A percentile compares a stretch with the other conserved stretches of the same genome.
Evolutionary conservation across 2,113 vertebrate genomes (phyloP).

Genomic region (Nyctibius bracteatus): DNA sequence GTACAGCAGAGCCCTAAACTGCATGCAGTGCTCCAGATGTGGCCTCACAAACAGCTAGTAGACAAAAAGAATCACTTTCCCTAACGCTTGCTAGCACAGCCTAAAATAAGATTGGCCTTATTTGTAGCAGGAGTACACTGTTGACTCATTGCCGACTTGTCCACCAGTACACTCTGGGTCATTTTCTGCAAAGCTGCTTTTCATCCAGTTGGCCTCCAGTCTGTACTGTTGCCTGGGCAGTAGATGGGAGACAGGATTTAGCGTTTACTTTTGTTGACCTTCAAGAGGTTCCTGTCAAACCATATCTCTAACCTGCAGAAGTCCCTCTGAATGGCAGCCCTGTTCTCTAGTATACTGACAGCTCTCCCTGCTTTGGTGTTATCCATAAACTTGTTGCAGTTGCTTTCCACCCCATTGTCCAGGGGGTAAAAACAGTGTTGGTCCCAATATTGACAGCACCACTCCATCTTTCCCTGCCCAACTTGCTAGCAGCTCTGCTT

Average conservation of each 20-base stretch:
- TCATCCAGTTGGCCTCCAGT: background rate
- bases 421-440: background rate
- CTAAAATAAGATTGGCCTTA: background rate
- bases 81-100: background rate
- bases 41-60: no score
- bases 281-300: background rate
- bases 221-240: background rate
- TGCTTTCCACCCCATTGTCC: background rate
- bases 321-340: background rate
- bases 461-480: accelerated
- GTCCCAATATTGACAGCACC: background rate
- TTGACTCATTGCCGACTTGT: background rate
- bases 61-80: background rate
- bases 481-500: background rate
- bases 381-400: background rate
- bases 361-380: background rate
- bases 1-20: background rate
- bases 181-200: background rate
- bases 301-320: background rate
- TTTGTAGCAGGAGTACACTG: no score
- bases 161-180: accelerated
- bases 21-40: background rate
- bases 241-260: background rate
- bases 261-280: background rate
- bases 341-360: background rate